Conservation (phyloP, 2,113 vertebrate genomes). For the Lasiurus cinereus region DNA sequence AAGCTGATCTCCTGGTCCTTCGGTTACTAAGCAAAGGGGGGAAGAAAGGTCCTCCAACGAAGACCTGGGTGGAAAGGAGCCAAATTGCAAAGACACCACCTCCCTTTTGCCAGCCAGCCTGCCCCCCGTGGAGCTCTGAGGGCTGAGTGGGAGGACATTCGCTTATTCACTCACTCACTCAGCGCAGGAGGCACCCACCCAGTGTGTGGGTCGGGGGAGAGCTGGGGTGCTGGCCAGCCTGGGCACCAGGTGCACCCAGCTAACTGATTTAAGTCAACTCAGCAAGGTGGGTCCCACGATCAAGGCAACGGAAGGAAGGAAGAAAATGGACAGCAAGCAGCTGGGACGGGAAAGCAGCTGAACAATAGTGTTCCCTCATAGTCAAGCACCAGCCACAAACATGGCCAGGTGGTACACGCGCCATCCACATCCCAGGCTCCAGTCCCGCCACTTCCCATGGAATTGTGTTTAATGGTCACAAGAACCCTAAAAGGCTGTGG, state of each 20-base stretch:
- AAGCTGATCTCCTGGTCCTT: neutral
- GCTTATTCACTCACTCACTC: neutral
- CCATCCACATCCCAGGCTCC: rapidly evolving
- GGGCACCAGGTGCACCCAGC: rapidly evolving
- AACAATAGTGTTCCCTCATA: neutral
- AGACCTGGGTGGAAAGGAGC: neutral
- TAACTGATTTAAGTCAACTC: neutral
- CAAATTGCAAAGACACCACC: neutral
- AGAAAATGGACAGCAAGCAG: neutral
- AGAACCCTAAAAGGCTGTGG: neutral
- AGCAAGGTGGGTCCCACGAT: neutral
- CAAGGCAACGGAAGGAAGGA: neutral
- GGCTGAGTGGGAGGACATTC: neutral
- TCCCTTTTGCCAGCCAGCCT: neutral
- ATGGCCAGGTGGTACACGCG: rapidly evolving
- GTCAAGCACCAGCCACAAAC: neutral
- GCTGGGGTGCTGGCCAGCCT: neutral
- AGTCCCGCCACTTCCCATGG: no score
- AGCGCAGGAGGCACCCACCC: neutral
- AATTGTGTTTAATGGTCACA: neutral
- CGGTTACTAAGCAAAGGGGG: neutral
- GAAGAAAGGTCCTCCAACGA: neutral
- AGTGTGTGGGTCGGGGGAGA: neutral
- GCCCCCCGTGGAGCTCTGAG: neutral
- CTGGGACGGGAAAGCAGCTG: neutral